Conservation (phyloP, 2,113 vertebrate species). For the Crocuta crocuta region DNA sequence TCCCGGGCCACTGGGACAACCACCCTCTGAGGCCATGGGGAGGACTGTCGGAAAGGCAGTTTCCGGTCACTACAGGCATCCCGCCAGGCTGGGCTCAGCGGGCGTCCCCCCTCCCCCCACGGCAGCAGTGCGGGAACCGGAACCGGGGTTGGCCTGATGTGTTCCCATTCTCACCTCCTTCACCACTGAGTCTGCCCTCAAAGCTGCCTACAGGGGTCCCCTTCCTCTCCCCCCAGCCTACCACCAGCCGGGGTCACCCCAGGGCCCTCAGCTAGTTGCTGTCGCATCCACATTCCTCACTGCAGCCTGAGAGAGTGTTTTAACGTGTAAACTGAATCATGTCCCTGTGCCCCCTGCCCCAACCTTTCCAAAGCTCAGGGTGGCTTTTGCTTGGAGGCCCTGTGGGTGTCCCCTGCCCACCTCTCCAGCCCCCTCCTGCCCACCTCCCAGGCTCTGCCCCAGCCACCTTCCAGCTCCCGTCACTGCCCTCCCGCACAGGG, state of each 20-base stretch:
- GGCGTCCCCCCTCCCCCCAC: fast-evolving
- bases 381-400: too few species aligned
- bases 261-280: not conserved
- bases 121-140: not conserved
- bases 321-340: not conserved
- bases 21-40: not conserved
- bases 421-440: not conserved
- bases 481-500: not conserved
- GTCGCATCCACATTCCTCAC: not conserved
- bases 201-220: too few species aligned
- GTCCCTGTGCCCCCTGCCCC: fast-evolving
- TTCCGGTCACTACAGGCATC: not conserved
- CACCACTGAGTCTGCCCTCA: fast-evolving
- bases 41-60: not conserved
- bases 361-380: not conserved
- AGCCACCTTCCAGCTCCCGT: not conserved
- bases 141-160: fast-evolving
- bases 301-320: not conserved
- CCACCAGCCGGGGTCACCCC: not conserved
- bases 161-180: not conserved
- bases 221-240: not conserved
- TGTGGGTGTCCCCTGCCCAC: too few species aligned
- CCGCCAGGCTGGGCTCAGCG: not conserved
- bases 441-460: not conserved
- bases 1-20: not conserved